Base-by-base conservation (phyloP, 2,797 vertebrate species). In the Alauda arvensis region DNA sequence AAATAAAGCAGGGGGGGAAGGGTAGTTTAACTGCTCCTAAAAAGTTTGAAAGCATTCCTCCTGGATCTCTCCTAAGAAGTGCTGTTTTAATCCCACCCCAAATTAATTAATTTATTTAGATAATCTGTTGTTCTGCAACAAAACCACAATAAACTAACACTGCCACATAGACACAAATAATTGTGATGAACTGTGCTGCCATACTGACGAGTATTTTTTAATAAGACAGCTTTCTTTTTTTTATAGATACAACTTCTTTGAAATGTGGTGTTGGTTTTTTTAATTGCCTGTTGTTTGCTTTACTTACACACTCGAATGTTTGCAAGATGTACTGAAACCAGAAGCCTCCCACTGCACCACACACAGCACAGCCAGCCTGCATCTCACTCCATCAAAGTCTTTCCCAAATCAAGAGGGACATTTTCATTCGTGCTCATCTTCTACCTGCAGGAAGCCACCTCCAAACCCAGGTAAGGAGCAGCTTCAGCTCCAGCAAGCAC, bases 301-400 rank as follows among this genome's bases (percentile, higher is more conserved):
- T 75, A 70, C 74, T 86, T 83, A 69, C 4, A 60, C 31, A 82
- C 28, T 49, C 3, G 15, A 81, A 57, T 2, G 9, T 80, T 48
- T 76, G 53, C 67, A 85, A 85, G 77, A 83, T 66, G 67, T 49
- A 42, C 56, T n/a, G 77, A 76, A 85, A 80, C 14, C 57, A 88
- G 67, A 49, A 74, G 52, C 74, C 71, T 91, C 72, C 82, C 56
- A n/a, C 37, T 53, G 76, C 1, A 4, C 65, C 23, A 18, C n/a
- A 20, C 3, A n/a, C 23, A 61, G 66, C 0, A 21, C 10, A 14
- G 42, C 4, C 12, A 83, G 34, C 72, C 62, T 42, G 46, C 34
- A 5, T 31, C 57, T 61, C 25, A 1, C 51, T 66, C 67, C 43
- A 43, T 6, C 40, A 8, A 55, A 55, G 7, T 28, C 83, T 25